Conservation (phyloP, 2,797 vertebrate species). For the Falco cherrug region DNA sequence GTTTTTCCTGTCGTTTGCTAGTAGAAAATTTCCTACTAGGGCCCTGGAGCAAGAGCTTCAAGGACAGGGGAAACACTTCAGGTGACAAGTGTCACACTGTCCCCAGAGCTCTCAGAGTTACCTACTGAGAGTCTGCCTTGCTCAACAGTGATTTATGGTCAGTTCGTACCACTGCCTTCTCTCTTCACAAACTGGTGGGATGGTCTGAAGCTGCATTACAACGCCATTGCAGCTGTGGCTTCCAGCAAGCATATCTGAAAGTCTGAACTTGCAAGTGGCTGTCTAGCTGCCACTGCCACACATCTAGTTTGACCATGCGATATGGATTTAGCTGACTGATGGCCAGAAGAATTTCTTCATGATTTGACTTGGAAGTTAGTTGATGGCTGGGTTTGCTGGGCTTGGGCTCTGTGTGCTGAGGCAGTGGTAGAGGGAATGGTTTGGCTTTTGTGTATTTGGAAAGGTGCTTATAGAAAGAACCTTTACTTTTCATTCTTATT, state of each 20-base stretch:
- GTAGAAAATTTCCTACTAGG: accelerated
- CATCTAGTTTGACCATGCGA: accelerated
- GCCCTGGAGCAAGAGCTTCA: neutral
- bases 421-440: neutral
- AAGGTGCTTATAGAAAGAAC: neutral
- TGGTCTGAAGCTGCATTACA: accelerated
- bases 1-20: neutral
- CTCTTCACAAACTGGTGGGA: neutral
- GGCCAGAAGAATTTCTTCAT: neutral
- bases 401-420: neutral
- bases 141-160: neutral
- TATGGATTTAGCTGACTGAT: neutral
- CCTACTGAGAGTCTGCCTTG: accelerated
- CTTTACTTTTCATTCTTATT: neutral
- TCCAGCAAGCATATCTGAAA: neutral
- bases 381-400: neutral
- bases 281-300: neutral
- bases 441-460: neutral
- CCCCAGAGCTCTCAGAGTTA: neutral
- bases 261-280: neutral
- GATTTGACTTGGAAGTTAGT: neutral
- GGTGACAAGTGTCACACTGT: accelerated
- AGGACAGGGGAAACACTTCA: neutral
- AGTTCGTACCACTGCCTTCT: neutral
- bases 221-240: neutral